These are phyloP conservation scores for Scartelaos histophorus DNA, from an alignment of 2,113 vertebrate genomes.

Conservation along the genomic window DNA sequence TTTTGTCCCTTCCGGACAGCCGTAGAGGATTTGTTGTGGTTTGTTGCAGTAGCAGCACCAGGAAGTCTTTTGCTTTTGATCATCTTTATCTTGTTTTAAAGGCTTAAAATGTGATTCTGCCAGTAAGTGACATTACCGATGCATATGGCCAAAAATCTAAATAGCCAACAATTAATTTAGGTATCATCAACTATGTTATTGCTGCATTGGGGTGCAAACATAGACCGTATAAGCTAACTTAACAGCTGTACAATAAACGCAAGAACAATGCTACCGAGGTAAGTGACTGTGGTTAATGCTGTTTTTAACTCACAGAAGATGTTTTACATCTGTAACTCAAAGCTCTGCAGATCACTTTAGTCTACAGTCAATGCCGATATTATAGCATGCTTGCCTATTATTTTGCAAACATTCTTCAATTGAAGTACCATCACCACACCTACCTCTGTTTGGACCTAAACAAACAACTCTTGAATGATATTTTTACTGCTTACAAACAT, in stretches of 20 bases:
- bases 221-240: slow-evolving; percentile 43
- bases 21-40: slow-evolving; percentile 67
- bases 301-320: not conserved
- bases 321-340: not conserved
- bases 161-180: not conserved
- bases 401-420: not conserved
- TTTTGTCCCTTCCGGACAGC: slow-evolving; percentile 37
- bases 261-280: slow-evolving; percentile 53
- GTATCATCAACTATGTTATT: not conserved
- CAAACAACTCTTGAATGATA: not conserved
- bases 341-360: not conserved
- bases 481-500: not conserved
- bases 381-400: not conserved
- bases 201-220: not conserved
- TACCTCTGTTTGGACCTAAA: not conserved
- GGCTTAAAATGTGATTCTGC: not conserved
- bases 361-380: not conserved
- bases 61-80: slow-evolving; percentile 30
- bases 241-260: slow-evolving; percentile 59
- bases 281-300: slow-evolving; percentile 29
- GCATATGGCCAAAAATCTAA: not conserved
- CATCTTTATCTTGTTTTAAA: not conserved
- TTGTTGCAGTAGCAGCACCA: slow-evolving; percentile 21
- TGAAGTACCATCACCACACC: not conserved
- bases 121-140: not conserved